Percentiles rank a stretch among this genome's conserved stretches.
Evolutionary conservation across 1,140 invertebrate species (phyloP).

Genomic region (Solen grandis): DNA sequence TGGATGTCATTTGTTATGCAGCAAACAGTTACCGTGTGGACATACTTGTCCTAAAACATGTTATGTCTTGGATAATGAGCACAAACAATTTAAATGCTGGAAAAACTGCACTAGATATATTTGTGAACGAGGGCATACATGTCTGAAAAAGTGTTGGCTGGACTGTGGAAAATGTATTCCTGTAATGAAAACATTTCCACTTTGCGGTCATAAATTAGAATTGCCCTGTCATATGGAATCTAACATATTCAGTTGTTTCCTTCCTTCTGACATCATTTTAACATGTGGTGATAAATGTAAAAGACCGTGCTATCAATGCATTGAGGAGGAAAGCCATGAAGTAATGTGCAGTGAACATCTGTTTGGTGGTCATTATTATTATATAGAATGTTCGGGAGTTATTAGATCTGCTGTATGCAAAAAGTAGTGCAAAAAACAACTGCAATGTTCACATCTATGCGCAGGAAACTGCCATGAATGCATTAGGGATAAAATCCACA

Average conservation of each 20-base stretch:
- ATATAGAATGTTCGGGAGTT: conserved; percentile 55
- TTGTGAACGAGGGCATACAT: conserved; percentile 63
- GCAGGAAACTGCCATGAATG: conserved; percentile 77
- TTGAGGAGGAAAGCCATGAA: conserved; percentile 64
- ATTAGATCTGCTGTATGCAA: conserved; percentile 21
- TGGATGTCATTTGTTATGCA: conserved; percentile 75
- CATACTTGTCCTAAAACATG: conserved; percentile 71
- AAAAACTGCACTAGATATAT: conserved; percentile 65
- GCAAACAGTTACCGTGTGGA: conserved; percentile 72
- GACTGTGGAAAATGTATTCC: conserved; percentile 62
- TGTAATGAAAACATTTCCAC: conserved; percentile 47
- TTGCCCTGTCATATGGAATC: conserved; percentile 59
- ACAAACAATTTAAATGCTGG: conserved; percentile 57
- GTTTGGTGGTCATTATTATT: conserved; percentile 70
- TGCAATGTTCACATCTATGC: conserved; percentile 51
- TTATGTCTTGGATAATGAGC: conserved; percentile 65
- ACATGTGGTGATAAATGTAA: conserved; percentile 84
- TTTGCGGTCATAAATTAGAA: conserved; percentile 44
- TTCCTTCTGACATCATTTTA: conserved; percentile 32
- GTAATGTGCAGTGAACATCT: conserved; percentile 1
- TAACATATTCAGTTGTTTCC: conserved; percentile 25
- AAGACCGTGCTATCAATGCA: conserved; percentile 84
- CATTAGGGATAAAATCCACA: conserved; percentile 84
- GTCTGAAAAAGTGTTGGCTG: conserved; percentile 64
- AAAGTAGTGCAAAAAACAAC: neutral